A percentile compares a stretch with the other conserved stretches of the same genome.
Conservation (phyloP, 2,113 vertebrate species). For the Oenanthe oenanthe region DNA sequence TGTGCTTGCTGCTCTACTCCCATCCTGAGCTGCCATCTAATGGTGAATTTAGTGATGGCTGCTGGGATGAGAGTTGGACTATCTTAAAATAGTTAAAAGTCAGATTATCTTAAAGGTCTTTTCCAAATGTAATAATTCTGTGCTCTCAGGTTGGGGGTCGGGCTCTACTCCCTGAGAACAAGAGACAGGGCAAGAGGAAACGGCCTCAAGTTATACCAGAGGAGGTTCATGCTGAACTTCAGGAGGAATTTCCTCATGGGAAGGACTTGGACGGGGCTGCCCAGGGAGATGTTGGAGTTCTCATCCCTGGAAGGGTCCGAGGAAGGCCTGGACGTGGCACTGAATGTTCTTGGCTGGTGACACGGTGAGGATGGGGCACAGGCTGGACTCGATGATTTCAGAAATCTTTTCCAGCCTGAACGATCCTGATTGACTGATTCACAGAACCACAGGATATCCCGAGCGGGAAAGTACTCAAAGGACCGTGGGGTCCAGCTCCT, state of each 20-base stretch:
- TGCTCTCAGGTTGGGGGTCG: fast-evolving
- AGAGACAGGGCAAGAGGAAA: background rate
- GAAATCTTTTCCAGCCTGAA: background rate
- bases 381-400: fast-evolving
- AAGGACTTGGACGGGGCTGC: background rate
- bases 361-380: fast-evolving
- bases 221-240: background rate
- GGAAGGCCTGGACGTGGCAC: fast-evolving
- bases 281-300: background rate
- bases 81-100: too few relatives aligned
- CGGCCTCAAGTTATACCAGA: background rate
- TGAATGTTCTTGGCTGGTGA: background rate
- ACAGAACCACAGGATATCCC: background rate
- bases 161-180: background rate
- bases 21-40: conserved; percentile 29
- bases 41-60: background rate
- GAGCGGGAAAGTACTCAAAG: background rate
- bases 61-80: background rate
- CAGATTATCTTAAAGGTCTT: too few relatives aligned
- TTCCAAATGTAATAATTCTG: background rate
- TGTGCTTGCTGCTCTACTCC: background rate
- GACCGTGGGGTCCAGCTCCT: background rate
- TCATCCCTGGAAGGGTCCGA: background rate
- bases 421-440: background rate
- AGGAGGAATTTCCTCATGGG: background rate